phyloP scores from a whole-genome alignment of 1,140 invertebrate species.

The Drosophila sp. region DNA sequence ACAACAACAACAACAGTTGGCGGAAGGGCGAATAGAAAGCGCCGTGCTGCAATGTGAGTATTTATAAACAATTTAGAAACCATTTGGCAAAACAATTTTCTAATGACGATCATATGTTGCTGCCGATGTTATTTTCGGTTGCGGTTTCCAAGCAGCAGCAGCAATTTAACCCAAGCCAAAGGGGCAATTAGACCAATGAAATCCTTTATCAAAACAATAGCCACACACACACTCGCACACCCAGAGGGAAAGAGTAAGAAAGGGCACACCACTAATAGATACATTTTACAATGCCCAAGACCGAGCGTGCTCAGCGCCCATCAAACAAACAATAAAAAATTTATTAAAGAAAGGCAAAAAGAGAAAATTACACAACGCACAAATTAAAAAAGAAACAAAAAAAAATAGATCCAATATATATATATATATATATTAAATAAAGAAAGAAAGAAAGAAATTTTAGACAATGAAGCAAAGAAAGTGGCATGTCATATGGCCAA shows the following conservation, averaged over 20 bases:
- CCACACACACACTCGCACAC: conserved; percentile 14
- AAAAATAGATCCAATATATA: conserved; percentile 15
- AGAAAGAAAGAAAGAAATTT: conserved; percentile 31
- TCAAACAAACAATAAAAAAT: conserved; percentile 82
- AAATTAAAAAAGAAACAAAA: conserved; percentile 61
- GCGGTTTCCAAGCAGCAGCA: conserved; percentile 63
- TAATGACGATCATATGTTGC: conserved; percentile 76
- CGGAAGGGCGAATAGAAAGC: conserved; percentile 52
- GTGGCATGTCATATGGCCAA: conserved; percentile 76
- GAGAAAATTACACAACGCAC: conserved; percentile 72
- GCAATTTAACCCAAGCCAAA: conserved; percentile 41
- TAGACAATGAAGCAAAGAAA: conserved; percentile 59
- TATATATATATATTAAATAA: no score
- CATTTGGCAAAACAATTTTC: conserved; percentile 81
- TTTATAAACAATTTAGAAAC: conserved; percentile 77
- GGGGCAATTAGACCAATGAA: conserved; percentile 53
- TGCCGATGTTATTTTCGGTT: conserved; percentile 59
- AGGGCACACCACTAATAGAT: conserved; percentile 68
- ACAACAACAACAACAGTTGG: conserved; percentile 71
- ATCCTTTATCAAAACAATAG: conserved; percentile 62
- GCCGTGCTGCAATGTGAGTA: conserved; percentile 56
- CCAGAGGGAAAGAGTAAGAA: conserved; percentile 38
- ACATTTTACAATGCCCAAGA: conserved; percentile 70
- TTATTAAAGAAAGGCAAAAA: conserved; percentile 73
- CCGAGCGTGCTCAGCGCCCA: conserved; percentile 67